These are phyloP conservation scores for Meandrusa payeni DNA, from an alignment of 2,888 invertebrate genomes.

Conservation along the genomic window DNA sequence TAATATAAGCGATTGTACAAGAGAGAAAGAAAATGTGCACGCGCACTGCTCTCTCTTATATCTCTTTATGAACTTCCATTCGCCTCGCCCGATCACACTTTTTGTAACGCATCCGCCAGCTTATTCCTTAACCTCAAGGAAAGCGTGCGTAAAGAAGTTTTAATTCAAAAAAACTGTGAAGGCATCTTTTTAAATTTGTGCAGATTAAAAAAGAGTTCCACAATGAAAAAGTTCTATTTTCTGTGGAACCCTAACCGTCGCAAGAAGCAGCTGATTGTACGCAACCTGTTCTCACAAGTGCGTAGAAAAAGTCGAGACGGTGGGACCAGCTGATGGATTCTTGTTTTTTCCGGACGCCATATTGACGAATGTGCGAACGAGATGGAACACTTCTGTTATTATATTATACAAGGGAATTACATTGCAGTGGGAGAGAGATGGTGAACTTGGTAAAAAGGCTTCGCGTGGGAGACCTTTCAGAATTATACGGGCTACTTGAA, in stretches of 20 bases:
- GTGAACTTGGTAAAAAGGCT: neutral
- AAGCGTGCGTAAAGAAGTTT: neutral
- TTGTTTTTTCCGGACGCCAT: conserved; percentile 17
- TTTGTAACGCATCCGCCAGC: no score
- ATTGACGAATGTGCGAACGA: conserved; percentile 14
- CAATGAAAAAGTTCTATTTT: conserved; percentile 1
- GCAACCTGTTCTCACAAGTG: conserved; percentile 31
- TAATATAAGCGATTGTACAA: no score
- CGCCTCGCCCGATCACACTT: no score
- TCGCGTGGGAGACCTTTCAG: conserved; percentile 11
- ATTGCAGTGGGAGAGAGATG: conserved; percentile 2
- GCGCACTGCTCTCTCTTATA: no score
- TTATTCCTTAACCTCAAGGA: no score
- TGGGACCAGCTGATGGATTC: conserved; percentile 31
- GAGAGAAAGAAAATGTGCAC: no score
- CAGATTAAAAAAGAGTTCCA: no score
- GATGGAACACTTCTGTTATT: neutral
- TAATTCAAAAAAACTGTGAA: neutral
- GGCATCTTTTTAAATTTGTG: no score
- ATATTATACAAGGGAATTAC: neutral
- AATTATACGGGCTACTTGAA: no score
- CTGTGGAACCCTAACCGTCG: neutral
- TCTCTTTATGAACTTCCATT: no score
- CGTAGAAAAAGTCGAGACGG: conserved; percentile 27
- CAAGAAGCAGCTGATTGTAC: conserved; percentile 29